Evolutionary conservation across 2,888 invertebrate genomes (phyloP).

Genomic region (Perdita meconis): DNA sequence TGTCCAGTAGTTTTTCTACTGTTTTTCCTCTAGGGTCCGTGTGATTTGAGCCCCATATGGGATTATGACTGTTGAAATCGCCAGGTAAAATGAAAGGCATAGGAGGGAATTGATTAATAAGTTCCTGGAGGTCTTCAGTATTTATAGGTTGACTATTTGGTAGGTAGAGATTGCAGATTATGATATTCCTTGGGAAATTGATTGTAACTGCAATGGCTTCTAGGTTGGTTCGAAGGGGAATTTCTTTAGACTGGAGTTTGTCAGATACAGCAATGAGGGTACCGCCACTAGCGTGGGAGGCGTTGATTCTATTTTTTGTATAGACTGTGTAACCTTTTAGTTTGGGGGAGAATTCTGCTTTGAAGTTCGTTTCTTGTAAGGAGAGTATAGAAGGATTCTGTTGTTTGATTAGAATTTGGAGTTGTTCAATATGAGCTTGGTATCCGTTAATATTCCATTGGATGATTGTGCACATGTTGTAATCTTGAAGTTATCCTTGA

Average conservation of each 20-base stretch:
- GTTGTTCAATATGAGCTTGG: neutral
- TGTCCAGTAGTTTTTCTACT: neutral
- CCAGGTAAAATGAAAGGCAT: slow-evolving; percentile 5
- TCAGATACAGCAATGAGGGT: neutral
- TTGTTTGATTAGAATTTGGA: neutral
- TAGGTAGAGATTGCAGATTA: slow-evolving; percentile 1
- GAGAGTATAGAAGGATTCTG: neutral
- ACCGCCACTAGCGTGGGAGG: slow-evolving; percentile 2
- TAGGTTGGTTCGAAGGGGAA: slow-evolving; percentile 1
- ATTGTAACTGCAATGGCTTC: slow-evolving; percentile 1
- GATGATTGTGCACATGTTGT: neutral
- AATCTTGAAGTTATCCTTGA: too few species aligned
- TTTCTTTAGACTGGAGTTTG: neutral
- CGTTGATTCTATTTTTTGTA: neutral
- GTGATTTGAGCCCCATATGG: neutral
- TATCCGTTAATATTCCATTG: slow-evolving; percentile 5
- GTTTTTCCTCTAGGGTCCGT: neutral
- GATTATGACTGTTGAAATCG: slow-evolving; percentile 1
- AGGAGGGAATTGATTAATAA: neutral
- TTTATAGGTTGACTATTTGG: neutral
- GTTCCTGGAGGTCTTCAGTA: neutral
- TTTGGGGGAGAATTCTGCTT: too few species aligned
- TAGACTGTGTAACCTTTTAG: too few species aligned
- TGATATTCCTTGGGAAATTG: neutral
- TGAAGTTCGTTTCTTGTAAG: neutral